Evolutionary conservation across 2,113 vertebrate species (phyloP), one percentile per base, ranked within the genome.

Genomic region (Hoplias malabaricus): DNA sequence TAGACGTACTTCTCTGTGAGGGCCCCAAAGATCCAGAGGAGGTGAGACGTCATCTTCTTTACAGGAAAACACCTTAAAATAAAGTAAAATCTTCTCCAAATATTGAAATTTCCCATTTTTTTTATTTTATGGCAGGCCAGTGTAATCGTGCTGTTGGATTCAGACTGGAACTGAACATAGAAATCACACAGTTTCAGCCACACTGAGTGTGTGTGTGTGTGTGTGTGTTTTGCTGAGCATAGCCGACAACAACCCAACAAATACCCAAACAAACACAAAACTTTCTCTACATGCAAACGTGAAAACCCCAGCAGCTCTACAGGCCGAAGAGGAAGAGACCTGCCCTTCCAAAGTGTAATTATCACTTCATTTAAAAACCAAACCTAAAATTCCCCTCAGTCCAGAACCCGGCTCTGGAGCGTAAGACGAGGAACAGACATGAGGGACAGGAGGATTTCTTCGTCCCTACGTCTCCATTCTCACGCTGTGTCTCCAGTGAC

Each of bases 81-180:
- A n/a, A n/a, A n/a, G n/a, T n/a, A n/a, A n/a, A n/a, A n/a, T n/a
- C n/a, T n/a, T n/a, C n/a, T n/a, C n/a, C n/a, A n/a, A n/a, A n/a
- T n/a, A n/a, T n/a, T n/a, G n/a, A n/a, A n/a, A n/a, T n/a, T n/a
- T n/a, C n/a, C n/a, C n/a, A n/a, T n/a, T n/a, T n/a, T n/a, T n/a
- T n/a, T n/a, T n/a, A n/a, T n/a, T n/a, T n/a, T n/a, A n/a, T n/a
- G n/a, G n/a, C n/a, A n/a, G n/a, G n/a, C n/a, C n/a, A n/a, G n/a
- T n/a, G n/a, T n/a, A n/a, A n/a, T n/a, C n/a, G 56, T 42, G 48
- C 66, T 79, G 74, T 75, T 61, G 77, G 73, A n/a, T 73, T 84
- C 75, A 81, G 62, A 21, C 5, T 4, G 10, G 1, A 14, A 43
- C 12, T 48, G 2, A 46, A n/a, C 21, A 1, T 34, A 40, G 69